Conservation (phyloP, 23 tunicate species). For the Diplosoma virens region DNA sequence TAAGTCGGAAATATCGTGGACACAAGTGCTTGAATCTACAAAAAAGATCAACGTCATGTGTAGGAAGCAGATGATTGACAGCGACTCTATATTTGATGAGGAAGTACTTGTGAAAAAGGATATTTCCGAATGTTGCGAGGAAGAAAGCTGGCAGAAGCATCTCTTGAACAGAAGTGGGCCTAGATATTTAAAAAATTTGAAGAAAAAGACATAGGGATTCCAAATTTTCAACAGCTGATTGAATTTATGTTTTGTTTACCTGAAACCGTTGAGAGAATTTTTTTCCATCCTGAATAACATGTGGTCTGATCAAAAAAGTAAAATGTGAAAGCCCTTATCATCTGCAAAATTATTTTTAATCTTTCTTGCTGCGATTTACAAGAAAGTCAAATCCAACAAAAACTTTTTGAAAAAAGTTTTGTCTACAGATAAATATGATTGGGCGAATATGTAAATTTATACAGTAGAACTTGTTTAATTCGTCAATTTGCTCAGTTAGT, state of each 20-base stretch:
- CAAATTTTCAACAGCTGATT: conserved; percentile 54
- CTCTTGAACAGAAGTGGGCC: conserved; percentile 66
- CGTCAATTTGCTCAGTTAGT: conserved; percentile 16
- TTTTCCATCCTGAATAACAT: conserved; percentile 45
- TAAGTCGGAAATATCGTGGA: conserved; percentile 25
- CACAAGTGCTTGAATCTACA: conserved; percentile 26
- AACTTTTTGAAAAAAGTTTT: conserved; percentile 46
- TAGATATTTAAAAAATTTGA: conserved; percentile 13
- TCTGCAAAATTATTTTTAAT: conserved; percentile 40
- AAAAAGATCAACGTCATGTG: conserved; percentile 40
- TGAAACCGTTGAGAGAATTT: conserved; percentile 52
- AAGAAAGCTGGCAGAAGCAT: conserved; percentile 56
- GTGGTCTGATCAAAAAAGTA: conserved; percentile 56
- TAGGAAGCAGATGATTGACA: conserved; percentile 42
- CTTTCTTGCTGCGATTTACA: conserved; percentile 47
- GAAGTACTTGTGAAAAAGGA: conserved; percentile 51
- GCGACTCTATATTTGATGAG: conserved; percentile 53
- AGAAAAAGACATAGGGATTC: conserved; percentile 41
- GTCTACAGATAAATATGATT: conserved; percentile 50
- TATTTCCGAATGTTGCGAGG: conserved; percentile 51
- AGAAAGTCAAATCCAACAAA: conserved; percentile 45
- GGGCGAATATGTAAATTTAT: conserved; percentile 30
- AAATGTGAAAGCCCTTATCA: conserved; percentile 52
- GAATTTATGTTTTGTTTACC: conserved; percentile 60
- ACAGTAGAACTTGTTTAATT: conserved; percentile 12